These are phyloP conservation scores for Scopus umbretta DNA, from an alignment of 2,113 vertebrate species.

Conservation along the genomic window DNA sequence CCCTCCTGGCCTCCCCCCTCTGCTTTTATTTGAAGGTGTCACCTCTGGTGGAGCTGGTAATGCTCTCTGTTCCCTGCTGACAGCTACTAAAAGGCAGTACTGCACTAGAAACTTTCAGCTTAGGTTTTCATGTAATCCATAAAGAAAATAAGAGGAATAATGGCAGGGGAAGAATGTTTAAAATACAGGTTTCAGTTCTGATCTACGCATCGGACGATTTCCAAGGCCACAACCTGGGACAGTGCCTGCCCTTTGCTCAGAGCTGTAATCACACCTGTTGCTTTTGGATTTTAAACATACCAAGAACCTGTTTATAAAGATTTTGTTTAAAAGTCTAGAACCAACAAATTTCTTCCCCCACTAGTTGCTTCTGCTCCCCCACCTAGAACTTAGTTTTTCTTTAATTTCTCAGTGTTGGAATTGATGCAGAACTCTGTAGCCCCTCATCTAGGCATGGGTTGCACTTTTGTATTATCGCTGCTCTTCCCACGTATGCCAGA, in stretches of 20 bases:
- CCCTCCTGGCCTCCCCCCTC: neutral
- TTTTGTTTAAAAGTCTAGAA: neutral
- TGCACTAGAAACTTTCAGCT: neutral
- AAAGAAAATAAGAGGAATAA: neutral
- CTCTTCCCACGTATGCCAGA: neutral
- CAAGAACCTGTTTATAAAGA: neutral
- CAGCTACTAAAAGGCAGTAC: neutral
- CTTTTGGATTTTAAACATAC: neutral
- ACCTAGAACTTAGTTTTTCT: neutral
- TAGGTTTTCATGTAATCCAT: neutral
- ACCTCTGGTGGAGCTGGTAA: neutral
- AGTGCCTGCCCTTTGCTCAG: neutral
- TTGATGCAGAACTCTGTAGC: neutral
- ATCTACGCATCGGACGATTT: neutral
- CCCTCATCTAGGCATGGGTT: neutral
- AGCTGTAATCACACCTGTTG: neutral
- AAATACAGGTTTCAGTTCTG: neutral
- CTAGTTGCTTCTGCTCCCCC: neutral
- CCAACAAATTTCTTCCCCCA: fast-evolving
- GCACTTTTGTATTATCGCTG: neutral
- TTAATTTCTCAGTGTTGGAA: neutral
- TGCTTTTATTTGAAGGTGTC: neutral
- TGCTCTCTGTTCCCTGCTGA: neutral
- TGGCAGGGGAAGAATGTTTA: neutral
- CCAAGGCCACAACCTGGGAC: neutral